Conservation (phyloP, 2,888 invertebrate genomes). For the Acrobasis consociella region DNA sequence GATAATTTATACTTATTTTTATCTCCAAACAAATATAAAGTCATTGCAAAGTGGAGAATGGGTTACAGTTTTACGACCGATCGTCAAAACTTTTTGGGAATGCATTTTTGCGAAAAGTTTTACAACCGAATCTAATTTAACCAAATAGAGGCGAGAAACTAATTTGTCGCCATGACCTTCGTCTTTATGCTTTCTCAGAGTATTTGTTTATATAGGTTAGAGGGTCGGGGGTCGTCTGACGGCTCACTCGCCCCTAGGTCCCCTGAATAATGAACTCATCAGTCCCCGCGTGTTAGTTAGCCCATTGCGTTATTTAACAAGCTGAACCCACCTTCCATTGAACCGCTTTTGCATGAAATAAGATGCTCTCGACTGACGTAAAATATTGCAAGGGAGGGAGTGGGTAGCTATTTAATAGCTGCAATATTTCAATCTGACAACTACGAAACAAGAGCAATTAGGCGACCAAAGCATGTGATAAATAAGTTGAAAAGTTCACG, state of each 20-base stretch:
- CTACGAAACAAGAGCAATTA: constrained; percentile 5
- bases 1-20: too few species aligned
- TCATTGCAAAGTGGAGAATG: too few species aligned
- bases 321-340: constrained; percentile 32
- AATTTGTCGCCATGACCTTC: constrained; percentile 10
- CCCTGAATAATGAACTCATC: constrained; percentile 65
- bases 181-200: constrained; percentile 22
- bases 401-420: constrained; percentile 11
- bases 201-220: constrained; percentile 60
- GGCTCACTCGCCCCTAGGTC: constrained; percentile 35
- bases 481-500: not conserved
- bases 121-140: not conserved
- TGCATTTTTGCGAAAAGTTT: too few species aligned
- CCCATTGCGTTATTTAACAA: constrained; percentile 55
- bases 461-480: not conserved
- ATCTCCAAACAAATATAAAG: too few species aligned
- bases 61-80: too few species aligned
- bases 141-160: not conserved
- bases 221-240: constrained; percentile 37
- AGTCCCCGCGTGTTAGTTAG: constrained; percentile 51
- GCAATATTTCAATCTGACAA: constrained; percentile 20
- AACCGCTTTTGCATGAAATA: constrained; percentile 39
- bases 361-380: constrained; percentile 32
- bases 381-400: constrained; percentile 21
- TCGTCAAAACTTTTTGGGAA: too few species aligned